Base-by-base conservation (phyloP, 2,888 invertebrate species). In the Clostera curtula region DNA sequence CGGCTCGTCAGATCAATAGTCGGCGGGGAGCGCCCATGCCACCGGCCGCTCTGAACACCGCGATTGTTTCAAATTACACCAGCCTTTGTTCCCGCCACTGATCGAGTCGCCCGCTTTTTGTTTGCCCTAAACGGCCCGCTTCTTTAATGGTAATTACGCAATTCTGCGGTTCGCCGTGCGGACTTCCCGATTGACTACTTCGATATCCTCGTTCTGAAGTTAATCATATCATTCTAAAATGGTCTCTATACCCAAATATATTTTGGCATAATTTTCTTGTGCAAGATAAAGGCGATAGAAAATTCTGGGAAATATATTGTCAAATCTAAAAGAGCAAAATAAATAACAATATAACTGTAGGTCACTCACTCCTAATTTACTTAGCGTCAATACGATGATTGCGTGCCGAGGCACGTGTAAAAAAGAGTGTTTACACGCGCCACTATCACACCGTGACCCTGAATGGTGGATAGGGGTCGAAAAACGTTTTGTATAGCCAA, bases 1-100 rank as follows among this genome's bases (percentile, higher is more conserved):
- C 62, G 68, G 57, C 63, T 66, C 71, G 72, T 56, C 80, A 80
- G 80, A 82, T 80, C 80, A 82, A 80, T 80, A 80, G 80, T 79
- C 75, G 75, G 54, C 68, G 74, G 77, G 75, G 72, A 61, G 75
- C 69, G 69, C 74, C 73, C 73, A 63, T 60, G 68, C 62, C 59
- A 54, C 60, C 62, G 60, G 62, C 63, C 70, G 73, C 72, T 65
- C 69, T 62, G 69, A 72, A 68, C 69, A 64, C 66, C 66, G 63
- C 68, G 79, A 83, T 83, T 82, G 82, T 82, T 82, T 82, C 82
- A 75, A 80, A 80, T 80, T 83, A 79, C 79, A 69, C 69, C 62
- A 66, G 77, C 69, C 79, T 80, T 83, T 82, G 80, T 80, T 76
- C 73, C 73, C 70, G 70, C 71, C 71, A 67, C 74, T 70, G 77